Base-by-base conservation (phyloP, 1,140 invertebrate species). In the Phortica variegata region DNA sequence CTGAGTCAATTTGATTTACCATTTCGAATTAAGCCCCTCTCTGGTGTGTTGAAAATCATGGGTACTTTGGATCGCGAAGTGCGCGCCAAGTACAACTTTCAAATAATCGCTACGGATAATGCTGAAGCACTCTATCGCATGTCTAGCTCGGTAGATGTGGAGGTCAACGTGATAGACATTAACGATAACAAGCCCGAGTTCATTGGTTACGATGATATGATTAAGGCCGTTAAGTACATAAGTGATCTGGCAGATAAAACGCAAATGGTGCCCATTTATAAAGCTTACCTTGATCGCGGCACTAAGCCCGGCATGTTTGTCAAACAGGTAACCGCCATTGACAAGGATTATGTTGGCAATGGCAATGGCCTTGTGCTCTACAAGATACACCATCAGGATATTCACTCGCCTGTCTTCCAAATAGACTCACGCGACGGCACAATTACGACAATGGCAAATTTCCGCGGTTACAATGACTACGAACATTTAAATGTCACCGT, bases 371-470 rank as follows among this genome's bases (percentile, higher is more conserved):
- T 90, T n/a, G 81, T 91, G 2, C 63, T 90, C 0, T 91, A 86
- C 56, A 85, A 87, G 52, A 79, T 90, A 33, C 80, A 83, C 36
- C 76, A 79, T 38, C 83, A 83, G 58, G 83, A 84, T 17, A 74
- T 81, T 33, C 70, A 73, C 32, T 68, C 79, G 12, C 86, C 85
- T 45, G 76, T 87, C n/a, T 91, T 91, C 61, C 75, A 83, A 15
- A 87, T 91, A 32, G 88, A 91, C 62, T 87, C 85, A 0, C 87
- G 88, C 54, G 88, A 92, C 50, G 91, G 90, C 10, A 80, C 85
- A 1, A 82, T 93, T 3, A 89, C 85, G 8, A 91, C 87, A 0
- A 82, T 86, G 3, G 82, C 82, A 1, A 82, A 81, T 53, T 78
- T 93, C 7, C 57, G 52, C 5, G 58, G 61, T 18, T 88, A 91